Evolutionary conservation across 2,113 vertebrate genomes (phyloP), one percentile per base, ranked within the genome.

Genomic region (Herpetotheres cachinnans): DNA sequence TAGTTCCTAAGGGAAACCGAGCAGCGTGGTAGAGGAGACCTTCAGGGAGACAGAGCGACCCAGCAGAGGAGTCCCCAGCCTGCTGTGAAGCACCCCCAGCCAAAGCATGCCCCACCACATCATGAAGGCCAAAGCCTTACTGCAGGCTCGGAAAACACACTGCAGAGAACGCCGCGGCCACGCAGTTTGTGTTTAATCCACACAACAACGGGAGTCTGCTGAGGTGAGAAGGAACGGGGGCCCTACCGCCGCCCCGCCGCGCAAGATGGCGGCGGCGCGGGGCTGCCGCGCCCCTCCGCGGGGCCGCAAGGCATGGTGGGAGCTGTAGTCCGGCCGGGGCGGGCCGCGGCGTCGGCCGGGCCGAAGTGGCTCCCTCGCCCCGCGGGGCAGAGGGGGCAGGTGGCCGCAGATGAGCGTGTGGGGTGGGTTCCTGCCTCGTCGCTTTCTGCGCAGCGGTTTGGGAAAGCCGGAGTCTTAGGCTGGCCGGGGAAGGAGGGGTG

Each of bases 141-240:
- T 9, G 56, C 56, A 18, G 36, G 30, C 62, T 76, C 47, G 32
- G 16, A 47, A 18, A 36, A 5, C 27, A 7, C 7, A 15, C 0
- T 6, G 25, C 66, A 3, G 11, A 12, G 1, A 40, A 30, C 13
- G 5, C 13, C 2, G 12, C 22, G 2, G 3, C 1, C 47, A 20
- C 36, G 9, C 20, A 8, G 15, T 1, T 54, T 47, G 16, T 19
- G 30, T 16, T 29, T 17, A 40, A 40, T 11, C 8, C 6, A 5
- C 7, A 14, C 49, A 3, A 7, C 4, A 0, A 6, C 3, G 25
- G 0, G 2, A 1, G 2, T 4, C 5, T 1, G 9, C 1, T 1
- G 32, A 7, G 9, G 2, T 14, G 14, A 9, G 40, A 13, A 5
- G 1, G 0, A 14, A 10, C 18, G 3, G 4, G 1, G 13, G 2